phyloP scores from a whole-genome alignment of 2,888 invertebrate species.

The Eulithis testata region DNA sequence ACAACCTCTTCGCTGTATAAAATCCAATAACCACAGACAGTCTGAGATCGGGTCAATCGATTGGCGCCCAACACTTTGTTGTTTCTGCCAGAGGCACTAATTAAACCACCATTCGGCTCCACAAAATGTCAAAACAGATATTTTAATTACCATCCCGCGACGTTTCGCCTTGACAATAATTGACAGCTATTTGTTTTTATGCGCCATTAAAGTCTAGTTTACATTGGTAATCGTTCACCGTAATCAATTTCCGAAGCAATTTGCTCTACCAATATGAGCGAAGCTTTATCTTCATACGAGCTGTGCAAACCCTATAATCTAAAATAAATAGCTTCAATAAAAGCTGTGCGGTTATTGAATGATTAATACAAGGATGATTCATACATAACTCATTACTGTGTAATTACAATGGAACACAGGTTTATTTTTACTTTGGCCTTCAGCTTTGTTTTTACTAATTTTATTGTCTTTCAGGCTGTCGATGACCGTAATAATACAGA shows the following conservation, averaged over 20 bases:
- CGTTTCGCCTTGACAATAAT: constrained; percentile 40
- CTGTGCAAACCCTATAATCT: constrained; percentile 40
- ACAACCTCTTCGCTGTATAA: constrained; percentile 50
- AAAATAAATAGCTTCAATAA: constrained; percentile 46
- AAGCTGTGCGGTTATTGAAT: constrained; percentile 46
- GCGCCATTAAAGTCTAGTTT: constrained; percentile 33
- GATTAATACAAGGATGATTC: constrained; percentile 48
- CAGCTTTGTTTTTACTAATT: constrained; percentile 48
- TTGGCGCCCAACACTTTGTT: constrained; percentile 60
- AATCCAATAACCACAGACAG: constrained; percentile 56
- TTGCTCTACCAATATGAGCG: constrained; percentile 34
- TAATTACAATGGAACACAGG: constrained; percentile 44
- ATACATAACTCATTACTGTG: constrained; percentile 50
- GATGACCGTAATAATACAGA: constrained; percentile 51
- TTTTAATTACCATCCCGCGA: constrained; percentile 42
- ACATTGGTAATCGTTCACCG: constrained; percentile 30
- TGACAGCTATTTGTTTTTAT: constrained; percentile 41
- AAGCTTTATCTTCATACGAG: constrained; percentile 32
- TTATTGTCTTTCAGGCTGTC: constrained; percentile 47
- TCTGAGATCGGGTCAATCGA: constrained; percentile 74
- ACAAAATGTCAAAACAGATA: constrained; percentile 46
- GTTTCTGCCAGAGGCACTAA: constrained; percentile 51
- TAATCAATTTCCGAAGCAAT: constrained; percentile 36
- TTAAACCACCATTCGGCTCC: constrained; percentile 49
- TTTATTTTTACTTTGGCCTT: constrained; percentile 56